Evolutionary conservation across 2,888 invertebrate species (phyloP), one percentile per base, ranked within the genome.

Genomic region (Sinopyrophorus schimmeli): DNA sequence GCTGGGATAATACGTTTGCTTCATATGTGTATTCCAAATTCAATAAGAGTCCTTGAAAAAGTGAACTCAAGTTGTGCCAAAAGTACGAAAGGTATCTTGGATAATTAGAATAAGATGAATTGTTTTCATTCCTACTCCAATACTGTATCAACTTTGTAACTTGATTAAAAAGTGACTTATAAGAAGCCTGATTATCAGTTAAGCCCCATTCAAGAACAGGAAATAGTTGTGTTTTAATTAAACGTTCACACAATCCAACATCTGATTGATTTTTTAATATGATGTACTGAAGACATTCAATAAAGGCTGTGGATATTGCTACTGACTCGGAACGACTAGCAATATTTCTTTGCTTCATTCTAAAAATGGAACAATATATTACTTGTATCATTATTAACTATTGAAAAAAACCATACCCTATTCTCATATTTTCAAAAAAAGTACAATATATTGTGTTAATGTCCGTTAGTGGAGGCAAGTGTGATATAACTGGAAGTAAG

Each of bases 401-500:
- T 10, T 21, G 14, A 2, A 12, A 21, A 16, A 17, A 5, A 27
- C 16, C 77, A 73, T 67, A 88, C 86, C 89, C 87, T 16, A 70
- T 66, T 52, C 82, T 80, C 54, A 89, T 74, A 52, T 85, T 84
- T 26, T 78, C 76, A 67, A 92, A 88, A 65, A 91, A 86, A 32
- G 78, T 76, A 5, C 71, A 68, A 59, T 84, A 84, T 60, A 89
- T 84, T 10, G 76, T 72, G 16, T 73, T 71, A 14, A 76, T 73
- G 32, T 77, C 69, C 40, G 77, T 60, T 14, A 78, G 74, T 10
- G 73, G 70, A 3, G 86, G 84, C 58, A 90, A 74, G 60, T 82
- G 78, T 2, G 88, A 86, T 32, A 94, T 67, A 51, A 94, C 76
- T 5, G 91, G 90, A 42, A 92, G 73, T 43, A 94, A 70, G 70